These are phyloP conservation scores for Lepisosteus oculatus DNA, from an alignment of 2,113 vertebrate species.

Conservation along the genomic window DNA sequence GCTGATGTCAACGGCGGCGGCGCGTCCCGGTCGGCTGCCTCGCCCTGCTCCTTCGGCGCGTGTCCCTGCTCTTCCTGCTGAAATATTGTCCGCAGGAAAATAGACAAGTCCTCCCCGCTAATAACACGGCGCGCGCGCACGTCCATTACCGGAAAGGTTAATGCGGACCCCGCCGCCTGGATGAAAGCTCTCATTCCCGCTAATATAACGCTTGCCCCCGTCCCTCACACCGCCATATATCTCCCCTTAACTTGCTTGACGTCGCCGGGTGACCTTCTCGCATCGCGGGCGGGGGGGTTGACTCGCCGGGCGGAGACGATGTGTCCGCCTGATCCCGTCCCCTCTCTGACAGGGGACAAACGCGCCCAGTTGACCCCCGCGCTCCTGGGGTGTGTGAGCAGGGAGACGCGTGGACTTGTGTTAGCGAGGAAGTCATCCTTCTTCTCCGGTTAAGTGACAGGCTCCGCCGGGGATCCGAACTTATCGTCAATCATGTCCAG, in stretches of 20 bases:
- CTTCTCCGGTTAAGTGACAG: background rate
- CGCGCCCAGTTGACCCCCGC: background rate
- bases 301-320: slow-evolving; percentile 1
- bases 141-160: slow-evolving; percentile 19
- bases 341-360: background rate
- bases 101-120: no score
- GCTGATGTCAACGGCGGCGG: no score
- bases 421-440: slow-evolving; percentile 3
- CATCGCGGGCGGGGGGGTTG: slow-evolving; percentile 7
- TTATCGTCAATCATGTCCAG: slow-evolving; percentile 39
- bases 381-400: background rate
- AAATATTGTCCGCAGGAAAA: no score
- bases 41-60: no score
- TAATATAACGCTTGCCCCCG: background rate
- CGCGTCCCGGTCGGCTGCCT: no score
- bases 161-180: slow-evolving; percentile 11
- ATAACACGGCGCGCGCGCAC: no score
- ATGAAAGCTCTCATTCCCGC: background rate
- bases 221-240: background rate
- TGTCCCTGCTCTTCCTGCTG: no score
- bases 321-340: slow-evolving; percentile 18
- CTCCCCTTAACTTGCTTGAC: slow-evolving; percentile 15
- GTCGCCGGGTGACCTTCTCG: slow-evolving; percentile 20
- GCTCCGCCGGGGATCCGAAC: background rate
- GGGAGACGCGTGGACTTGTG: background rate